A percentile compares a stretch with the other conserved stretches of the same genome.
These are phyloP conservation scores for Glossosoma conforme DNA, from an alignment of 1,140 invertebrate genomes.

Conservation along the genomic window DNA sequence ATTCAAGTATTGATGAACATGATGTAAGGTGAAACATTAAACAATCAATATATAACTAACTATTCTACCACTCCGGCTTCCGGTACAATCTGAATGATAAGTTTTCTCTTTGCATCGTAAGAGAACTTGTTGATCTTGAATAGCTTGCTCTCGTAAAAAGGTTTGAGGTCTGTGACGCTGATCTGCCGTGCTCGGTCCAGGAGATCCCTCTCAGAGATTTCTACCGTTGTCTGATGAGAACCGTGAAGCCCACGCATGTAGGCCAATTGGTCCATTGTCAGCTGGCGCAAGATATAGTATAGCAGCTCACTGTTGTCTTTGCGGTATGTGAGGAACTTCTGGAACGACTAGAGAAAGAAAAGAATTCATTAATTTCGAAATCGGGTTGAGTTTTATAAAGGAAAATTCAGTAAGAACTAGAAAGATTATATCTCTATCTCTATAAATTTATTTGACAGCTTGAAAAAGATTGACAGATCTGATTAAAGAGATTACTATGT, in stretches of 20 bases:
- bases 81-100: slow-evolving; percentile 79
- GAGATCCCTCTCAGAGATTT: slow-evolving; percentile 89
- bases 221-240: slow-evolving; percentile 67
- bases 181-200: slow-evolving; percentile 89
- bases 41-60: too few relatives aligned
- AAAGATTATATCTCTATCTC: too few relatives aligned
- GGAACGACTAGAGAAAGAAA: slow-evolving; percentile 72
- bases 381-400: too few relatives aligned
- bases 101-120: slow-evolving; percentile 77
- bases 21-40: too few relatives aligned
- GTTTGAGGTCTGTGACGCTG: slow-evolving; percentile 81
- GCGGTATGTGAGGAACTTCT: slow-evolving; percentile 88
- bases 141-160: slow-evolving; percentile 89
- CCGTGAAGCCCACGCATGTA: slow-evolving; percentile 82
- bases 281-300: slow-evolving; percentile 91
- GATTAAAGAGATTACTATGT: too few relatives aligned
- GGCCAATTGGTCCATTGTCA: slow-evolving; percentile 85
- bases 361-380: too few relatives aligned
- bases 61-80: slow-evolving; percentile 38
- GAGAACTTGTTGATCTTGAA: slow-evolving; percentile 88
- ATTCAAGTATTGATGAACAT: too few relatives aligned
- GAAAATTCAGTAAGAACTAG: too few relatives aligned
- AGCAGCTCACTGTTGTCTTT: slow-evolving; percentile 95
- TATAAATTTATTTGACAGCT: too few relatives aligned
- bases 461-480: too few relatives aligned